Conservation (phyloP, 2,888 invertebrate genomes). For the Syrphus vitripennis region DNA sequence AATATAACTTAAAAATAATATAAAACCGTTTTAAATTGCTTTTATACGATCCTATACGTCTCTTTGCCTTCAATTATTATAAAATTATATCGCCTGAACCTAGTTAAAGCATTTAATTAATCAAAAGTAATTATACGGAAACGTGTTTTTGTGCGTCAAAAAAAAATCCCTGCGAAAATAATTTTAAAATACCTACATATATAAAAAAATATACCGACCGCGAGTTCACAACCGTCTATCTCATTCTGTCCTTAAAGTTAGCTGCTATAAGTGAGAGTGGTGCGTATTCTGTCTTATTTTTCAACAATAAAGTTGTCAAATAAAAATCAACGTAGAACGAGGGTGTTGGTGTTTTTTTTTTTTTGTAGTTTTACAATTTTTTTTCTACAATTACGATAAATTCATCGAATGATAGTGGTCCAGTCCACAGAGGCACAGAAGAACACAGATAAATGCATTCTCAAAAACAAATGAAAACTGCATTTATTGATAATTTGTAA, state of each 20-base stretch:
- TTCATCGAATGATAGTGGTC: background rate
- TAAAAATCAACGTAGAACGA: conserved; percentile 39
- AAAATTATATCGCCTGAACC: conserved; percentile 20
- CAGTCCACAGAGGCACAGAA: no score
- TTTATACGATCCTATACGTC: conserved; percentile 55
- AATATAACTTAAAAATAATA: conserved; percentile 53
- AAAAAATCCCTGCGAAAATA: conserved; percentile 36
- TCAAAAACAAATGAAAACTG: conserved; percentile 12
- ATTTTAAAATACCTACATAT: background rate
- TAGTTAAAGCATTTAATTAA: conserved; percentile 2
- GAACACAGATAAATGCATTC: conserved; percentile 5
- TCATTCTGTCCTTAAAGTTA: conserved; percentile 21
- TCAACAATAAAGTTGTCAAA: conserved; percentile 56
- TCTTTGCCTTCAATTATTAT: conserved; percentile 40
- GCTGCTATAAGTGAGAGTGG: conserved; percentile 24
- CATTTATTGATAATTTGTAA: conserved; percentile 7
- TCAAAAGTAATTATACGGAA: conserved; percentile 53
- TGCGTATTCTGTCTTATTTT: conserved; percentile 33
- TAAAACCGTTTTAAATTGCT: conserved; percentile 40
- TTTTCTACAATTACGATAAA: background rate
- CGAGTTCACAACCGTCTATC: conserved; percentile 16
- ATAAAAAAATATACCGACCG: conserved; percentile 29
- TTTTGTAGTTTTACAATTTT: conserved; percentile 9
- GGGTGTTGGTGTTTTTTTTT: conserved; percentile 50
- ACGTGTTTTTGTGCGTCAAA: conserved; percentile 56